Evolutionary conservation across 1,140 invertebrate species (phyloP).

Genomic region (Bombyx mandarina): DNA sequence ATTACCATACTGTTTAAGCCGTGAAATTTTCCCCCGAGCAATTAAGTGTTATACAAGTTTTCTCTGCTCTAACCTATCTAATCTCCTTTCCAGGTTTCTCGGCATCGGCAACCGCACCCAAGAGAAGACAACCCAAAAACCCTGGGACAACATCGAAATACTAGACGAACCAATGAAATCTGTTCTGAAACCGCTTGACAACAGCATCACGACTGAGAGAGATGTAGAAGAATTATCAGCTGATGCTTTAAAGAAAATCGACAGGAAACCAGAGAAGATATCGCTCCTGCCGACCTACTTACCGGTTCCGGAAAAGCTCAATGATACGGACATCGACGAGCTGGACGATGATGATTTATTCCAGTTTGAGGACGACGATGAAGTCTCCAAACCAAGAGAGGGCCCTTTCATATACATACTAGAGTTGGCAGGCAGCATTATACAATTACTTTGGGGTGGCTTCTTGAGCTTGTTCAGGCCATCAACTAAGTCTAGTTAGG

Average conservation of each 20-base stretch:
- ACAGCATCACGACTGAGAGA: conserved; percentile 35
- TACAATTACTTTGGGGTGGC: conserved; percentile 44
- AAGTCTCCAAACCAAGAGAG: conserved; percentile 20
- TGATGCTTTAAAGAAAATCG: conserved; percentile 34
- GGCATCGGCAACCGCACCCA: conserved; percentile 33
- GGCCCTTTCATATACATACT: conserved; percentile 43
- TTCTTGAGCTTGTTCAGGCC: conserved; percentile 30
- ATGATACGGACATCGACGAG: conserved; percentile 17
- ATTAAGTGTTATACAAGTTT: conserved; percentile 24
- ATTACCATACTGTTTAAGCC: no score
- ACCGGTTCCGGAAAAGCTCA: conserved; percentile 23
- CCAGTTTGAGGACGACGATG: conserved; percentile 32
- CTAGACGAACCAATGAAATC: conserved; percentile 28
- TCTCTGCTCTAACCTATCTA: background rate
- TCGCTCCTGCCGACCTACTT: conserved; percentile 45
- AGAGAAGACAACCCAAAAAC: conserved; percentile 27
- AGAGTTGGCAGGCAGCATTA: conserved; percentile 40
- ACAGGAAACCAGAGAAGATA: conserved; percentile 53
- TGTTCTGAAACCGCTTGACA: conserved; percentile 29
- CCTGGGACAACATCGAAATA: conserved; percentile 46
- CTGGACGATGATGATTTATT: conserved; percentile 26
- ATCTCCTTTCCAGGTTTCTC: conserved; percentile 35
- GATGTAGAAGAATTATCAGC: conserved; percentile 49
- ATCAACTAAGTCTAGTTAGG: background rate
- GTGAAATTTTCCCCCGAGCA: background rate